Evolutionary conservation across 2,797 vertebrate species (phyloP).

Genomic region (Sparus aurata): DNA sequence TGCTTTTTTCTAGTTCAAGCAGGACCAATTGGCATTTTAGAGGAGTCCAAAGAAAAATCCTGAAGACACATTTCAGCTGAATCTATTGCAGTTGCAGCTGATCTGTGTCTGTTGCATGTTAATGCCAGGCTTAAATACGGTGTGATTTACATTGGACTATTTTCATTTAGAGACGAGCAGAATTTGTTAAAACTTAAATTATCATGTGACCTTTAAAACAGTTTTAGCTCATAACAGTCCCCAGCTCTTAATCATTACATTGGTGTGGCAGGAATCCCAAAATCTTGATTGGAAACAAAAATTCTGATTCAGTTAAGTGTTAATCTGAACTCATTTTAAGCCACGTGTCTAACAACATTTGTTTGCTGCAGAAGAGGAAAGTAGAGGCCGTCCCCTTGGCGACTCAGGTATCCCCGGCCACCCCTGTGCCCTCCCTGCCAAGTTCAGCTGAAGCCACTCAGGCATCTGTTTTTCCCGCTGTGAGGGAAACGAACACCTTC

Average conservation of each 20-base stretch:
- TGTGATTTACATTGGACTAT: slow-evolving; percentile 29
- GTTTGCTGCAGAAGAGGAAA: slow-evolving; percentile 91
- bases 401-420: slow-evolving; percentile 87
- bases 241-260: slow-evolving; percentile 12
- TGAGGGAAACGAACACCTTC: slow-evolving; percentile 83
- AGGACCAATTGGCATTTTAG: not conserved
- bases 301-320: not conserved
- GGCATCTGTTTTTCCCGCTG: slow-evolving; percentile 91
- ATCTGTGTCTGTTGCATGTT: slow-evolving; percentile 42
- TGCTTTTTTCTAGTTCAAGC: no score
- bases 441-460: slow-evolving; percentile 89
- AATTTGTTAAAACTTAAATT: slow-evolving; percentile 17
- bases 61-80: slow-evolving; percentile 3
- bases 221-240: slow-evolving; percentile 27
- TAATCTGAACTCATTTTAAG: not conserved
- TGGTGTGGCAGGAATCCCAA: slow-evolving; percentile 21
- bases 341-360: slow-evolving; percentile 36
- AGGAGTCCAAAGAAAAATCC: not conserved
- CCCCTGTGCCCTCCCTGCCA: slow-evolving; percentile 89
- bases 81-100: slow-evolving; percentile 25
- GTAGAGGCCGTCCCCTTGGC: slow-evolving; percentile 89
- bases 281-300: slow-evolving; percentile 6
- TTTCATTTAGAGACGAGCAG: slow-evolving; percentile 26
- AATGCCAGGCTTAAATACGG: slow-evolving; percentile 67
- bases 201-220: slow-evolving; percentile 49